Base-by-base conservation (phyloP, 2,888 invertebrate genomes). In the Stenodera caucasica region DNA sequence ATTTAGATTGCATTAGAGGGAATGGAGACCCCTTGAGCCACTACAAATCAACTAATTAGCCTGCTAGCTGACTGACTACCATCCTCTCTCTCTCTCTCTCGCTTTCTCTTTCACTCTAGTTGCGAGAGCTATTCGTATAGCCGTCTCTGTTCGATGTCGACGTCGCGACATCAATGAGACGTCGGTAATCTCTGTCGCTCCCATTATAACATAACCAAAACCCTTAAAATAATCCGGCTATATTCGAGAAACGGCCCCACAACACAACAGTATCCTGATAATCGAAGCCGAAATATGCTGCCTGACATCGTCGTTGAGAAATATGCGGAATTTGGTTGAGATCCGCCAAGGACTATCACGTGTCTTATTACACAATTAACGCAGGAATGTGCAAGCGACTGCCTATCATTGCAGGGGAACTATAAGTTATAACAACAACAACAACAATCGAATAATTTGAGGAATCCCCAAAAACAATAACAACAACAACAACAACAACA, bases 1-100 rank as follows among this genome's bases (percentile, higher is more conserved):
- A 82, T 81, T 82, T 81, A 81, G 80, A 81, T 82, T 81, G 80
- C 81, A 80, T 81, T 80, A 80, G 78, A 79, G 78, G 79, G 77
- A 77, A 77, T 77, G n/a, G 78, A 74, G 76, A 74, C 79, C 79
- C 79, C 78, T 80, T 76, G 77, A 80, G 80, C 80, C 80, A 80
- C 82, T 81, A 80, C 81, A 81, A 81, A 81, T 82, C 81, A 81
- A 81, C 81, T 81, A 81, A 81, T 81, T 82, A 81, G 80, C 79
- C 74, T 77, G 72, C 73, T 72, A 75, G 75, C 75, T 72, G 74
- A 72, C 75, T 74, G 76, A 72, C 71, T 71, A 67, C 45, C 68
- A 64, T 70, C 67, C 67, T 15, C 11, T 11, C 67, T 67, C 63
- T 62, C 67, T 60, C 59, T 58, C 60, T n/a, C n/a, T n/a, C n/a